Evolutionary conservation across 2,113 vertebrate genomes (phyloP), one percentile per base, ranked within the genome.

Genomic region (Anguilla rostrata): DNA sequence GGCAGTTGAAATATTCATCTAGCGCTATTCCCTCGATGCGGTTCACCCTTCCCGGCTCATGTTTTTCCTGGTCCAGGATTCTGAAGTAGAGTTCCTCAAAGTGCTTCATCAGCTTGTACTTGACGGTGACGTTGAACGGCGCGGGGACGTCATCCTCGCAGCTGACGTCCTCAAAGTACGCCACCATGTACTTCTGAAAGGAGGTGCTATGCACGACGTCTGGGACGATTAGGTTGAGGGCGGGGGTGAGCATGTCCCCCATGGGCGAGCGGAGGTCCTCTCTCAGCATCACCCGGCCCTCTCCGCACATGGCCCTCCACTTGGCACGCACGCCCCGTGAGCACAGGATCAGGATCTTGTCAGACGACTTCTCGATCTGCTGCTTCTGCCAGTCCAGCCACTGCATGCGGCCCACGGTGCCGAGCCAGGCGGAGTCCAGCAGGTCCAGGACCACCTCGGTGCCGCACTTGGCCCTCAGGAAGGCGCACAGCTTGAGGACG

Each of bases 71-170:
- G 53, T 97, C 96, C 90, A 98, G 94, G 87, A 99, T 97, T n/a
- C 97, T 94, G 90, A 99, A 99, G 90, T 97, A 97, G 22, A 99
- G 92, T 88, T 98, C 97, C 88, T 99, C 97, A 5, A 99, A 97
- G 41, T 95, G 96, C 80, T 96, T 95, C 96, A 98, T 98, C 81
- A 99, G 95, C 0, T 95, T 94, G 91, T 99, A 99, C 83, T 92
- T 94, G 6, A 98, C 92, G 0, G 95, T 96, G 63, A 97, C 92
- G 0, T 96, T 93, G 90, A 99, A 98, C 6, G 96, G 95, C 5
- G 95, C 95, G 0, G 98, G 98, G 15, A 99, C 85, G 0, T 99
- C 97, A 0, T 88, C 91, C 57, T 97, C 95, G 0, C 91, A 92
- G 46, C 95, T 96, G 84, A 99, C 90, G 0, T 93, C 95, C 0